These are phyloP conservation scores for Slavum lentiscoides DNA, from an alignment of 2,888 invertebrate genomes.

Conservation along the genomic window DNA sequence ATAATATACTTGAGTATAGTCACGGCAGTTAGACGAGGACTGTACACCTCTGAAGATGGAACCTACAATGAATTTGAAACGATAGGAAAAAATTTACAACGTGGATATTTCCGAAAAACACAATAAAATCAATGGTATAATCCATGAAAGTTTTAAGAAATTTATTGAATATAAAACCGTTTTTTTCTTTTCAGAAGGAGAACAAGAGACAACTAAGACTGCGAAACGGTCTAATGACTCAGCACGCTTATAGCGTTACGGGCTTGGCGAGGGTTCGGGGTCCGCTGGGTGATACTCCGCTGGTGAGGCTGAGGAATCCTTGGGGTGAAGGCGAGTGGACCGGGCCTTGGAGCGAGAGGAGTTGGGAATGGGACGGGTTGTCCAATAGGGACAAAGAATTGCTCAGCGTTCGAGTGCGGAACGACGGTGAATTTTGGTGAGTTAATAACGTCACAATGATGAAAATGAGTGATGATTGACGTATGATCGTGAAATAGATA, in stretches of 20 bases:
- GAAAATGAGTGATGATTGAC: background rate
- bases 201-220: conserved; percentile 65
- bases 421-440: conserved; percentile 74
- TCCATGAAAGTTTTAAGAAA: too few species aligned
- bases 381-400: conserved; percentile 68
- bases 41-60: too few species aligned
- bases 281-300: conserved; percentile 65
- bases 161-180: too few species aligned
- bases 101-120: too few species aligned
- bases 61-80: too few species aligned
- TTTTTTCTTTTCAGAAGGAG: conserved; percentile 61
- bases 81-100: too few species aligned
- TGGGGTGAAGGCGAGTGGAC: conserved; percentile 72
- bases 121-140: too few species aligned
- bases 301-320: conserved; percentile 70
- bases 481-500: too few species aligned
- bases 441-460: conserved; percentile 52
- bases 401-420: conserved; percentile 66
- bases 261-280: conserved; percentile 72
- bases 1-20: too few species aligned
- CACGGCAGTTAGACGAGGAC: too few species aligned
- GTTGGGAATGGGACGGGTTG: conserved; percentile 72
- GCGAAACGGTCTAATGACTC: conserved; percentile 69
- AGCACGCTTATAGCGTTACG: conserved; percentile 72
- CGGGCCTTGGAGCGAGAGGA: conserved; percentile 73